Base-by-base conservation (phyloP, 2,888 invertebrate species). In the Meliscaeva auricollis region DNA sequence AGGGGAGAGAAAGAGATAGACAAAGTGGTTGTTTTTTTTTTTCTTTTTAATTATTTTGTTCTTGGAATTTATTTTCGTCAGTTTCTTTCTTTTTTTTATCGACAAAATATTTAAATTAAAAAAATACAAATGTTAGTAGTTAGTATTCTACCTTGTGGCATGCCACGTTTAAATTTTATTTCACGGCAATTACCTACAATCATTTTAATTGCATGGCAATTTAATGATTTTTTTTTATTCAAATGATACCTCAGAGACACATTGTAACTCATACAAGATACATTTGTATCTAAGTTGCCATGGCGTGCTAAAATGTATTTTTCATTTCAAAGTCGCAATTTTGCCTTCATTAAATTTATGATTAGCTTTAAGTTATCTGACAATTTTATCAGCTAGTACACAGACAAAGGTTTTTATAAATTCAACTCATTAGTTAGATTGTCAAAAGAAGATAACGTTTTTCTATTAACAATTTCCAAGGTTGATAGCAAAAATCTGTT, bases 101-200 rank as follows among this genome's bases (percentile, higher is more conserved):
- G 30, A 46, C 26, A 11, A 26, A 66, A 66, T 20, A 46, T 46
- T 64, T 11, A 64, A 20, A 48, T 66, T 66, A 8, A 1, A 9
- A 50, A 11, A 3, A 6, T 17, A 26, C 41, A 44, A 60, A 44
- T 38, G 41, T 17, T 17, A 17, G 56, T 11, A 17, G 58, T 20
- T 0, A 56, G 35, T 11, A 6, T 13, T 38, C 11, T 38, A 6
- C 30, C 11, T 15, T 62, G 41, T 7, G 44, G 62, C 26, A 35
- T 66, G 64, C 64, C 64, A 66, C 64, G 64, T 66, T 20, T 48
- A 1, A 44, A 26, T 44, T 62, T 62, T 15, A 26, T 44, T 44
- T 44, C n/a, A 44, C 48, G 48, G 48, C 44, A 62, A 62, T 62
- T 44, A 41, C 46, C 13, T 11, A 9, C 44, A 66, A 64, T 64